A percentile compares a stretch with the other conserved stretches of the same genome.
These are phyloP conservation scores for Rhinella marina DNA, from an alignment of 2,797 vertebrate genomes.

Conservation along the genomic window DNA sequence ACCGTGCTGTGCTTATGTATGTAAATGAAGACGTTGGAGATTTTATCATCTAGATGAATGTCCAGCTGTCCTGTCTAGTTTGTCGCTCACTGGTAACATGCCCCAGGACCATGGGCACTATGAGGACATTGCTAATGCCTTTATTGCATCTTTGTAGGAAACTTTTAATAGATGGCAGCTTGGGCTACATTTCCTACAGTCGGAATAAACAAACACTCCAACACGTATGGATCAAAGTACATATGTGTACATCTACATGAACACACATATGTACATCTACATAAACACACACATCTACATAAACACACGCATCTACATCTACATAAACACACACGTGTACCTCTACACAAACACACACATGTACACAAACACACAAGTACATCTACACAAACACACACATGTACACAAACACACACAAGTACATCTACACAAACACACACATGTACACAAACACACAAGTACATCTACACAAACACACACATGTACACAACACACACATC, in stretches of 20 bases:
- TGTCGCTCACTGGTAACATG: constrained; percentile 1
- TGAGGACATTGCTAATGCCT: neutral
- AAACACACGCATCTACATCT: too few relatives aligned
- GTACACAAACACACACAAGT: neutral
- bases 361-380: neutral
- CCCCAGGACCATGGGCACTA: neutral
- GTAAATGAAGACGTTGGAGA: neutral
- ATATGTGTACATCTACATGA: neutral
- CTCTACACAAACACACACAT: neutral
- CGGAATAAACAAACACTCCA: neutral
- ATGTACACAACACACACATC: neutral
- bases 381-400: neutral
- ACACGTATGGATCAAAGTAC: neutral
- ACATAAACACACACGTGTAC: neutral
- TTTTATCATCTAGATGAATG: constrained; percentile 13
- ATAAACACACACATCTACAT: neutral
- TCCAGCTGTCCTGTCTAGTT: constrained; percentile 24
- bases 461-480: neutral
- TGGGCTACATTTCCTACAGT: neutral
- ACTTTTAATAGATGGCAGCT: neutral
- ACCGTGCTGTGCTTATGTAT: neutral
- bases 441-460: neutral
- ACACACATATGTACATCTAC: neutral
- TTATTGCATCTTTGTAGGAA: neutral
- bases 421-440: neutral